These are phyloP conservation scores for Tenodera sinensis DNA, from an alignment of 2,888 invertebrate species.

Conservation along the genomic window DNA sequence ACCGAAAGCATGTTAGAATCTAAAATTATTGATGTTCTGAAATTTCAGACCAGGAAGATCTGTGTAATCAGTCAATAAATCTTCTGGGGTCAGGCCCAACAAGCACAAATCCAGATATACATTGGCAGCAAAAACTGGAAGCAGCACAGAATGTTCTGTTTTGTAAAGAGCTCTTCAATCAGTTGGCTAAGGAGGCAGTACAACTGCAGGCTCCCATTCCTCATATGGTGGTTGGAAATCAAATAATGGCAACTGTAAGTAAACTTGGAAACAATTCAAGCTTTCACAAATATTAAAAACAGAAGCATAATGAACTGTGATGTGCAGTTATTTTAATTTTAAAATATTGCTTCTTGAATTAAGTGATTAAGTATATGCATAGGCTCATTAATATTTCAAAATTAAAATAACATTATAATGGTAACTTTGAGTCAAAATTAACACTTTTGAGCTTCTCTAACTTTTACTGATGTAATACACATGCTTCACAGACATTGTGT, in stretches of 20 bases:
- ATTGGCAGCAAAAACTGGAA: slow-evolving; percentile 96
- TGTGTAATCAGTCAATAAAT: slow-evolving; percentile 79
- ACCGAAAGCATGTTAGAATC: neutral
- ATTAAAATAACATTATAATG: too few species aligned
- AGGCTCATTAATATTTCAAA: too few species aligned
- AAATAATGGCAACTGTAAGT: slow-evolving; percentile 88
- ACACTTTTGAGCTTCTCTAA: too few species aligned
- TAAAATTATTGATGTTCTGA: slow-evolving; percentile 28
- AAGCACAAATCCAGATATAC: slow-evolving; percentile 68
- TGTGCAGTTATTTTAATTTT: too few species aligned
- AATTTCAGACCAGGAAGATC: slow-evolving; percentile 76
- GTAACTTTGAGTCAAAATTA: too few species aligned
- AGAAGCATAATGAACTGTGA: too few species aligned
- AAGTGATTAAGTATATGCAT: too few species aligned
- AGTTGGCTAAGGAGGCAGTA: slow-evolving; percentile 91
- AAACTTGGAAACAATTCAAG: too few species aligned
- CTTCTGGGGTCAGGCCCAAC: slow-evolving; percentile 72
- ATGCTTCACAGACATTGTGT: too few species aligned
- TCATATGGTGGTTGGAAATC: slow-evolving; percentile 95
- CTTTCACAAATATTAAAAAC: too few species aligned
- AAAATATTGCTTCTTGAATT: too few species aligned
- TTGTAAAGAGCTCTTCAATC: slow-evolving; percentile 93
- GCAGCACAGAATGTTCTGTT: slow-evolving; percentile 95
- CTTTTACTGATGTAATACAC: too few species aligned
- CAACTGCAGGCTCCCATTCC: slow-evolving; percentile 90